phyloP scores from a whole-genome alignment of 2,797 vertebrate species.

The Lepus oiostolus region DNA sequence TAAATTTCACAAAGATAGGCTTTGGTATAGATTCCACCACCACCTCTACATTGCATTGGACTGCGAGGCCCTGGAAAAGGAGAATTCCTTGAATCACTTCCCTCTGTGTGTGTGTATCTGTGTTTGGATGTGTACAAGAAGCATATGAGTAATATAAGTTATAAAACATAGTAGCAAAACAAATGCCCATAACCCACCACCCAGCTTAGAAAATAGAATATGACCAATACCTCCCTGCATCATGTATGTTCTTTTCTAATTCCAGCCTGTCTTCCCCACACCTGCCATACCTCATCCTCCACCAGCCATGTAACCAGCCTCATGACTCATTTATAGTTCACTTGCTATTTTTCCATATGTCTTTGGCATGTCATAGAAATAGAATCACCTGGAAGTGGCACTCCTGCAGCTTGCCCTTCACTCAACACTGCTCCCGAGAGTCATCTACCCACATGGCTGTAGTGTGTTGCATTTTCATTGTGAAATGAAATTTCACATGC shows the following conservation, averaged over 20 bases:
- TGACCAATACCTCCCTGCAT: not conserved
- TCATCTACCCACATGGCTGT: not conserved
- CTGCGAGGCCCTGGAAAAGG: not conserved
- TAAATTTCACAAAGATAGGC: not conserved
- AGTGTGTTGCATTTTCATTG: not conserved
- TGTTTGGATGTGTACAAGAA: not conserved
- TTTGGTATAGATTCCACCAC: not conserved
- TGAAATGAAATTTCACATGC: not conserved
- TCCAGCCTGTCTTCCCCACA: not conserved
- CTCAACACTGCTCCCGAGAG: not conserved
- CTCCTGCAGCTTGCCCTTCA: not conserved
- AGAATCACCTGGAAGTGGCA: not conserved
- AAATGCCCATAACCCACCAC: not conserved
- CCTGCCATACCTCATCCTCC: not conserved
- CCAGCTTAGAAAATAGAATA: not conserved
- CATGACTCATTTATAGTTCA: not conserved
- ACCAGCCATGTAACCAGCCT: not conserved
- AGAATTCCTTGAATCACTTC: not conserved
- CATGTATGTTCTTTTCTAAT: not conserved
- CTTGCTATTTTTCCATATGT: slow-evolving; percentile 11
- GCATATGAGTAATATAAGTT: not conserved
- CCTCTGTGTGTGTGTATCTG: not conserved
- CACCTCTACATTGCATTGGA: not conserved
- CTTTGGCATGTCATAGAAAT: not conserved
- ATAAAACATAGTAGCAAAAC: not conserved